phyloP scores from a whole-genome alignment of 2,113 vertebrate species.

The Petrocephalus microphthalmus region DNA sequence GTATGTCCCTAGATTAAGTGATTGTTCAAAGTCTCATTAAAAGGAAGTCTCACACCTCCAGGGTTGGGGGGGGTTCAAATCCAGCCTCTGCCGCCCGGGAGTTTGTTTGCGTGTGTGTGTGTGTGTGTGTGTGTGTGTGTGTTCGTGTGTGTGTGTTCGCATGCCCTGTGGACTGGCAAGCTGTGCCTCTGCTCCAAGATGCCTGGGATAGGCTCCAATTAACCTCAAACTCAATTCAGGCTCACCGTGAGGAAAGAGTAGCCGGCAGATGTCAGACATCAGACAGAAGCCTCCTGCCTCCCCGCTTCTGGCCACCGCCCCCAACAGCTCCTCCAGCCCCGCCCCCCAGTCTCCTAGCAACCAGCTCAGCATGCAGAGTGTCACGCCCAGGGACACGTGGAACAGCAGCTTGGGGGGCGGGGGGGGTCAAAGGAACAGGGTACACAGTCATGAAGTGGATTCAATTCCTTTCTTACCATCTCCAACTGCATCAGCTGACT shows the following conservation, averaged over 20 bases:
- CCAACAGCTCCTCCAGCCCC: constrained; percentile 60
- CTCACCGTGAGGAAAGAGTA: constrained; percentile 74
- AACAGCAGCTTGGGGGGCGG: constrained; percentile 65
- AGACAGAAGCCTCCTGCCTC: constrained; percentile 62
- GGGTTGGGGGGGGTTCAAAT: neutral
- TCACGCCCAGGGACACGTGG: constrained; percentile 76
- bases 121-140: neutral
- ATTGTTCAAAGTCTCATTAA: neutral
- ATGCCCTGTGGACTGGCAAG: neutral
- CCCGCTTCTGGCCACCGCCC: constrained; percentile 56
- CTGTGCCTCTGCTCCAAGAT: neutral
- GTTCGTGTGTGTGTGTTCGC: neutral
- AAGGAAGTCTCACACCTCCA: neutral
- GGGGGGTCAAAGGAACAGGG: neutral
- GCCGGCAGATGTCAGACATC: constrained; percentile 65
- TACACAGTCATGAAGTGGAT: neutral
- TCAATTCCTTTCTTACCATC: neutral
- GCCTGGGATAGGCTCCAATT: neutral
- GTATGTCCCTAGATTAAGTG: neutral
- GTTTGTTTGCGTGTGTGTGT: neutral
- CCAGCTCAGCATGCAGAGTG: constrained; percentile 63
- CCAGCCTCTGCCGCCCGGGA: neutral
- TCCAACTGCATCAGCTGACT: neutral
- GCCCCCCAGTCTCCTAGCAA: constrained; percentile 49
- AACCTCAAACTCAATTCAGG: neutral